Conservation (phyloP, 2,797 vertebrate genomes). For the Forpus xanthops region DNA sequence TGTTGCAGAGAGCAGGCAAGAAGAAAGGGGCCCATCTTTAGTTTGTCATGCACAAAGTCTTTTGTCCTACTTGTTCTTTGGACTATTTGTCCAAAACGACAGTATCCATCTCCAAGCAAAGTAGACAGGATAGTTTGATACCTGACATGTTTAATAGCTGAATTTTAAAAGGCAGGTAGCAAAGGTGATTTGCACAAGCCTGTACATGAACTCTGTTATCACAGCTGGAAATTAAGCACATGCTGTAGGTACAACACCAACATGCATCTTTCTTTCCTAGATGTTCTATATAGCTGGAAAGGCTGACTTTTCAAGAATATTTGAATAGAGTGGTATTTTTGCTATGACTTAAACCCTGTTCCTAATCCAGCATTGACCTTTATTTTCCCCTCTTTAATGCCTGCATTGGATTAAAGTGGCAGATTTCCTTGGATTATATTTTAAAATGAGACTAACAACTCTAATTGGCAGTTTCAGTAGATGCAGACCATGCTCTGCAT, state of each 20-base stretch:
- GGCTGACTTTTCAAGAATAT: not conserved
- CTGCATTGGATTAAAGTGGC: not conserved
- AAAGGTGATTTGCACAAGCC: not conserved
- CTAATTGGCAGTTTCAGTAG: not conserved
- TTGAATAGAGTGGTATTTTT: not conserved
- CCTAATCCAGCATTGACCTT: not conserved
- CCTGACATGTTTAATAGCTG: rapidly evolving
- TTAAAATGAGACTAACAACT: not conserved
- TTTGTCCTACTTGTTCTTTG: not conserved
- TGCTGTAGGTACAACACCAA: not conserved
- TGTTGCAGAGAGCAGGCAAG: not conserved
- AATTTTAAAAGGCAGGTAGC: not conserved
- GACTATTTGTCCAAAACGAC: not conserved
- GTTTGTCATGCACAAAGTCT: no score
- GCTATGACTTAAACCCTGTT: not conserved
- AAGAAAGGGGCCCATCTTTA: rapidly evolving
- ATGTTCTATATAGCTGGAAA: not conserved
- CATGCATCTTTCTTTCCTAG: not conserved
- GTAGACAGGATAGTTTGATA: not conserved
- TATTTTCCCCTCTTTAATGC: not conserved
- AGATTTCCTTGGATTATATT: not conserved
- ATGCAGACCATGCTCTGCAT: not conserved
- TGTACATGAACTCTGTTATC: not conserved
- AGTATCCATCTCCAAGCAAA: not conserved
- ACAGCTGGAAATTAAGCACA: not conserved